Evolutionary conservation across 2,888 invertebrate species (phyloP), one percentile per base, ranked within the genome.

Genomic region (Ommatoiulus sabulosus): DNA sequence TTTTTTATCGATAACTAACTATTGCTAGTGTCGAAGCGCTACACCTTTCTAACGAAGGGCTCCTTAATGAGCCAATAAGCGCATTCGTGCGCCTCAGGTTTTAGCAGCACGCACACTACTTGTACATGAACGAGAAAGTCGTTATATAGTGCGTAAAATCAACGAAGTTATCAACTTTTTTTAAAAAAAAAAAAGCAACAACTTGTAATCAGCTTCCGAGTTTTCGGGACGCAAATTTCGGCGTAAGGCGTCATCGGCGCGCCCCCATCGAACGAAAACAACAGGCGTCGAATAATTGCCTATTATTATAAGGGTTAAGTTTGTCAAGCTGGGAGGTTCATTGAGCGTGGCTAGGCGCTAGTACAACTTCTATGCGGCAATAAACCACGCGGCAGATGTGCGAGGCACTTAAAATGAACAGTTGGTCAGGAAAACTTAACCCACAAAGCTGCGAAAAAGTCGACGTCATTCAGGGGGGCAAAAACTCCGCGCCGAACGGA

Each of bases 351-450:
- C n/a, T n/a, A n/a, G n/a, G 10, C 17, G 57, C 46, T 8, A 46
- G 57, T 57, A 57, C 15, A 15, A 57, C 15, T 57, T 15, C 15
- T 57, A 10, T 15, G 10, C 15, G 57, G 57, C 57, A 57, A 57
- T 57, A 57, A 57, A 57, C 57, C 57, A 57, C 57, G 57, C 57
- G 15, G 57, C 57, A 57, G 57, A 57, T 57, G 57, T 57, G 57
- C 17, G 57, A 15, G 57, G 15, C 57, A 57, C 57, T 57, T 57
- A 57, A 57, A 57, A 4, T 15, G 57, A 57, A 57, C 57, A 57
- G 57, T 57, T 57, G 57, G 57, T 57, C 57, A 57, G 57, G 57
- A 57, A 57, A 57, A 57, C 57, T 57, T 57, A 57, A 57, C 57
- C 57, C 57, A 57, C 57, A 57, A 57, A 15, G 57, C 57, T 15